These are phyloP conservation scores for Habropoda laboriosa DNA, from an alignment of 1,140 invertebrate species.

Conservation along the genomic window DNA sequence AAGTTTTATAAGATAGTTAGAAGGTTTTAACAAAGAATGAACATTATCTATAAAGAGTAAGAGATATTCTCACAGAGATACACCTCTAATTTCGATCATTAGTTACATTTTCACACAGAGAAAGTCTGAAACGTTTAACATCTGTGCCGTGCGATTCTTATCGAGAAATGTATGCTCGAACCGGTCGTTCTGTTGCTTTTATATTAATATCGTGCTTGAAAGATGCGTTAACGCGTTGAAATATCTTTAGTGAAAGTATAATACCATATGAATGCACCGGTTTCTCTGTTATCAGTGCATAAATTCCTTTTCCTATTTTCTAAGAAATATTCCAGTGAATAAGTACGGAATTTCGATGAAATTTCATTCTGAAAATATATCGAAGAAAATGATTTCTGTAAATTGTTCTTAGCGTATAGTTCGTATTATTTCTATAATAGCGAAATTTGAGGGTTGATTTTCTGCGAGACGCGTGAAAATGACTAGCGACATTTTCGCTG, in stretches of 20 bases:
- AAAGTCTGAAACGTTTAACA: not conserved
- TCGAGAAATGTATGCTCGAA: too few species aligned
- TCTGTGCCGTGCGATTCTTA: not conserved
- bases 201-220: not conserved
- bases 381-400: too few species aligned
- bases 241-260: conserved; percentile 9
- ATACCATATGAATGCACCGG: too few species aligned
- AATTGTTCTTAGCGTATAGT: too few species aligned
- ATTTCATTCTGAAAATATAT: too few species aligned
- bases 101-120: not conserved
- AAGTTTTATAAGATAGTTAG: too few species aligned
- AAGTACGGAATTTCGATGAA: too few species aligned
- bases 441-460: not conserved
- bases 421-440: too few species aligned
- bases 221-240: not conserved
- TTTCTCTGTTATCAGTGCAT: too few species aligned
- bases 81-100: not conserved
- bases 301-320: too few species aligned
- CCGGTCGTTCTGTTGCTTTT: not conserved
- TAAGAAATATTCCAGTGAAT: too few species aligned
- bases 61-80: not conserved
- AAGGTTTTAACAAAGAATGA: too few species aligned
- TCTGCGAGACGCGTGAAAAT: not conserved
- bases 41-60: not conserved
- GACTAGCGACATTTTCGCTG: not conserved